Conservation (phyloP, 2,888 invertebrate genomes). For the Acrocyrtus sp. region DNA sequence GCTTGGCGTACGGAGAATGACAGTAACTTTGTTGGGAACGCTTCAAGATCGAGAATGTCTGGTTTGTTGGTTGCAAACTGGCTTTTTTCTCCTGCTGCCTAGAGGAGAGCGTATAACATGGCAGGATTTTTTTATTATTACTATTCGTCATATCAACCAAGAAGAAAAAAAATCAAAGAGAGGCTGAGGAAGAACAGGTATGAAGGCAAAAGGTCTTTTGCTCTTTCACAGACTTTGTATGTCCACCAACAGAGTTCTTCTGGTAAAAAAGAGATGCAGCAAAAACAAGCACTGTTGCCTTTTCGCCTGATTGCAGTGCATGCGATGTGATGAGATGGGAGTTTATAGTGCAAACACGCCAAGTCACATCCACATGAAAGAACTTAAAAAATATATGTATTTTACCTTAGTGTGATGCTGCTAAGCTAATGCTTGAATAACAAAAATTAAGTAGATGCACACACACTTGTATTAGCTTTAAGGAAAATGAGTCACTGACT, state of each 20-base stretch:
- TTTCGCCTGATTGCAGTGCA: too few species aligned
- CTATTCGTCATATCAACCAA: too few species aligned
- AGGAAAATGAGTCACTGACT: not conserved
- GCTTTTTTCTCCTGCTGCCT: conserved; percentile 54
- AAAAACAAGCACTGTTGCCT: too few species aligned
- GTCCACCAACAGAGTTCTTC: not conserved
- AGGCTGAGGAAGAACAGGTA: conserved; percentile 13
- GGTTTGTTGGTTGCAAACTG: conserved; percentile 42
- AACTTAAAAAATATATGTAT: not conserved
- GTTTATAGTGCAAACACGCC: too few species aligned
- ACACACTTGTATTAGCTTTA: not conserved
- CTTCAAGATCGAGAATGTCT: conserved; percentile 37
- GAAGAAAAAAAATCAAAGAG: not conserved
- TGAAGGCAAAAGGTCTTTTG: conserved; percentile 39
- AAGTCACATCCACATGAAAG: not conserved
- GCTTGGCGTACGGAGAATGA: conserved; percentile 1
- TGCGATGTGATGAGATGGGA: not conserved
- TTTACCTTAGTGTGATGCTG: too few species aligned
- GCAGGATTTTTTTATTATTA: not conserved
- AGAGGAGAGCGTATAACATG: conserved; percentile 28
- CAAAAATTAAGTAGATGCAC: too few species aligned
- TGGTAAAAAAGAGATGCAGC: too few species aligned
- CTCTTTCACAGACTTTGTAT: conserved; percentile 13
- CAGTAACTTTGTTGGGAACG: conserved; percentile 28
- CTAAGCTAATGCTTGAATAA: too few species aligned